Evolutionary conservation across 2,113 vertebrate genomes (phyloP).

Genomic region (Halichoerus grypus): DNA sequence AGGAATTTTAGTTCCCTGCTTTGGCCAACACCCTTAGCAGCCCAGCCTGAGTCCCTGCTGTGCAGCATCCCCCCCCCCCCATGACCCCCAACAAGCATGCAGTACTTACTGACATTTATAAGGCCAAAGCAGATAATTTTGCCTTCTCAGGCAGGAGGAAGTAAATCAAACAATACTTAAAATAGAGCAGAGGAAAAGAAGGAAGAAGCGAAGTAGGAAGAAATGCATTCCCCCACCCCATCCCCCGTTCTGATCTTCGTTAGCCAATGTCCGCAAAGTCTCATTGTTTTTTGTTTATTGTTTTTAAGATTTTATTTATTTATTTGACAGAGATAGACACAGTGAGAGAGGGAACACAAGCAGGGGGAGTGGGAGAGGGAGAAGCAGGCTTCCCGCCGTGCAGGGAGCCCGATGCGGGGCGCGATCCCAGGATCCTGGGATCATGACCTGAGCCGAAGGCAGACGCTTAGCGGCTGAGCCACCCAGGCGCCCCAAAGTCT

Average conservation of each 20-base stretch:
- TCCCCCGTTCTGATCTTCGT: neutral
- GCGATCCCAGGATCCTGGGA: too few species aligned
- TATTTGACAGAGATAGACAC: too few species aligned
- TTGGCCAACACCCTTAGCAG: neutral
- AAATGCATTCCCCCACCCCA: neutral
- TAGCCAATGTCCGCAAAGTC: neutral
- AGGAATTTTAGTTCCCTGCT: neutral
- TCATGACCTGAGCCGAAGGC: too few species aligned
- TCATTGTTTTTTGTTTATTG: neutral
- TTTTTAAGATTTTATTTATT: too few species aligned
- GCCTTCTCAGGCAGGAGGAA: constrained; percentile 15
- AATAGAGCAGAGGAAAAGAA: constrained; percentile 46
- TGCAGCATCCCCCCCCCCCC: too few species aligned
- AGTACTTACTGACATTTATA: neutral
- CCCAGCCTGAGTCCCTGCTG: neutral
- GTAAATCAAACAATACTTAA: constrained; percentile 10
- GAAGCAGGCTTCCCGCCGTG: too few species aligned
- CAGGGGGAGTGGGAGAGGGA: too few species aligned
- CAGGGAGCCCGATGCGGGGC: too few species aligned
- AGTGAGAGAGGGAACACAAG: too few species aligned
- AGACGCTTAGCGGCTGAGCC: too few species aligned
- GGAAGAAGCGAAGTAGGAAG: neutral
- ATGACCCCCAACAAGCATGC: neutral
- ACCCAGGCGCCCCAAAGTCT: neutral
- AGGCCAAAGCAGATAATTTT: constrained; percentile 21